phyloP scores from a whole-genome alignment of 1,140 invertebrate genomes.

The Geopemphigus sp. region DNA sequence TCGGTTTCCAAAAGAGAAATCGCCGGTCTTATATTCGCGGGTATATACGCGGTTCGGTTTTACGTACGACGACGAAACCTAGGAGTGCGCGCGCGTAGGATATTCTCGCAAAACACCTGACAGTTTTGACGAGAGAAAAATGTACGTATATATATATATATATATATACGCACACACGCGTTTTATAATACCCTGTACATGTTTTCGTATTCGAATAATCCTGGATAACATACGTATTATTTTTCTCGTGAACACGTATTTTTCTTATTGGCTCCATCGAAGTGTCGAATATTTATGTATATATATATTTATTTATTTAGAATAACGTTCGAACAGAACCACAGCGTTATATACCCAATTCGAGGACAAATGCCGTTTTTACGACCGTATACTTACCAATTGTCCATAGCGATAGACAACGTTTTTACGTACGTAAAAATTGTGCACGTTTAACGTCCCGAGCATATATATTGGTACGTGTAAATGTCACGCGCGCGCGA shows the following conservation, averaged over 20 bases:
- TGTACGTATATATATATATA: background rate
- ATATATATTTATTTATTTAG: too few species aligned
- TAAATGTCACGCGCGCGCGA: too few species aligned
- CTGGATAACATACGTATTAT: constrained; percentile 39
- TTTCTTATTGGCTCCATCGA: background rate
- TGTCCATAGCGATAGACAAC: too few species aligned
- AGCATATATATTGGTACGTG: too few species aligned
- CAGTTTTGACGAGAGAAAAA: constrained; percentile 37
- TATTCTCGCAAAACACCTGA: constrained; percentile 49
- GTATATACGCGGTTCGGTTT: background rate
- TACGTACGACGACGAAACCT: constrained; percentile 3
- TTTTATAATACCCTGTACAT: too few species aligned
- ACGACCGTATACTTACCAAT: too few species aligned
- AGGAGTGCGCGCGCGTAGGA: constrained; percentile 16
- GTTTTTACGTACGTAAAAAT: too few species aligned
- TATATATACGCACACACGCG: too few species aligned
- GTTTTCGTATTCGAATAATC: background rate
- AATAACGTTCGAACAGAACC: background rate
- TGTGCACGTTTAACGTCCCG: too few species aligned
- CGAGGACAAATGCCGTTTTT: background rate
- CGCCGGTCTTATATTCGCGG: background rate
- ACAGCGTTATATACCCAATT: too few species aligned
- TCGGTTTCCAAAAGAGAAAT: constrained; percentile 43
- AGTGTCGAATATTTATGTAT: too few species aligned
- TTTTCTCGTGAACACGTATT: background rate